A percentile compares a stretch with the other conserved stretches of the same genome.
Conservation (phyloP, 2,797 vertebrate species). For the Neoniphon sammara region DNA sequence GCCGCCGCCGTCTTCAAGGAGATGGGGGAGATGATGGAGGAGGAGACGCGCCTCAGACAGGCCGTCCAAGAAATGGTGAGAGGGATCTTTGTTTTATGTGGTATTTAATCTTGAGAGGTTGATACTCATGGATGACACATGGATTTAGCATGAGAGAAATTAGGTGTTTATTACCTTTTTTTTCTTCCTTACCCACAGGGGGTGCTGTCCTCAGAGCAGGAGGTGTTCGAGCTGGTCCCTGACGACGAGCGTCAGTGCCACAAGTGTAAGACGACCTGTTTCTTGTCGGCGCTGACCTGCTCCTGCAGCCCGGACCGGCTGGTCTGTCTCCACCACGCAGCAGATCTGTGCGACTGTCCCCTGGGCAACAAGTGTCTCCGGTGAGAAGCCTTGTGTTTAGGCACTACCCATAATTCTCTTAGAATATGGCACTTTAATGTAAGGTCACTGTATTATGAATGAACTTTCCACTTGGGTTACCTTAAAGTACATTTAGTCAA, state of each 20-base stretch:
- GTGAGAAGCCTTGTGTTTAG: conserved; percentile 70
- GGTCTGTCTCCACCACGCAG: conserved; percentile 91
- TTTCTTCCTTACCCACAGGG: conserved; percentile 81
- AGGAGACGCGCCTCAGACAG: conserved; percentile 90
- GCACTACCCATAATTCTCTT: background rate
- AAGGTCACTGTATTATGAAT: background rate
- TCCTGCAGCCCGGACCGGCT: conserved; percentile 92
- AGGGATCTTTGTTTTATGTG: background rate
- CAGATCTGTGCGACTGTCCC: conserved; percentile 91
- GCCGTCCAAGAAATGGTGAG: conserved; percentile 90
- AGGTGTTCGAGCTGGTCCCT: conserved; percentile 96
- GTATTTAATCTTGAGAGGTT: background rate
- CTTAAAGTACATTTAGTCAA: background rate
- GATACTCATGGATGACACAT: background rate
- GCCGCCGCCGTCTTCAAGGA: conserved; percentile 94
- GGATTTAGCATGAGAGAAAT: background rate
- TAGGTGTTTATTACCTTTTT: background rate
- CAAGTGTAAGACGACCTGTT: conserved; percentile 97
- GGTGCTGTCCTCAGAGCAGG: conserved; percentile 93
- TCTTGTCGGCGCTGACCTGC: conserved; percentile 96
- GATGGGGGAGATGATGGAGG: conserved; percentile 92
- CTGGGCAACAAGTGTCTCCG: conserved; percentile 93
- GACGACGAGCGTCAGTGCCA: conserved; percentile 97
- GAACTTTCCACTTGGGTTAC: background rate
- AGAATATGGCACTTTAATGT: background rate